phyloP scores from a whole-genome alignment of 2,113 vertebrate genomes.

The Zosterops borbonicus region DNA sequence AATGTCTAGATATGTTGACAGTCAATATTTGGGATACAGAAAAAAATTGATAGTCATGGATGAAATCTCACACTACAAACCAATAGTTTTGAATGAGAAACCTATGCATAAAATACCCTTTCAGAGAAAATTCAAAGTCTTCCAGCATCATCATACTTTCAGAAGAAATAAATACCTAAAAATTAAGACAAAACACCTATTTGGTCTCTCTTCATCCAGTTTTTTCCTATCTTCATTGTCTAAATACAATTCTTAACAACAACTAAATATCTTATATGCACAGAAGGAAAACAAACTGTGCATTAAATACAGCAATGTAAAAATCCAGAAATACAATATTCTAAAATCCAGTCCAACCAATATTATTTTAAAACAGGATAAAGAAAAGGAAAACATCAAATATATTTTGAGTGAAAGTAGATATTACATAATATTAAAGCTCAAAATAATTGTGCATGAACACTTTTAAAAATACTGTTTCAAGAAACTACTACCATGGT shows the following conservation, averaged over 20 bases:
- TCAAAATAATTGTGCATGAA: not conserved
- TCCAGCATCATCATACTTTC: not conserved
- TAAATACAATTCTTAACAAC: not conserved
- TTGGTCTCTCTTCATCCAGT: not conserved
- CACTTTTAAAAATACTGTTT: not conserved
- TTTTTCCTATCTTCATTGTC: not conserved
- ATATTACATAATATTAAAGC: not conserved
- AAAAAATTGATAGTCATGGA: not conserved
- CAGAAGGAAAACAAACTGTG: not conserved
- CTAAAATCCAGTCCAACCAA: not conserved
- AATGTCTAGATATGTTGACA: not conserved
- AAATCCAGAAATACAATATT: not conserved
- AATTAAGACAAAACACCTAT: not conserved
- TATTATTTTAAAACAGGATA: not conserved
- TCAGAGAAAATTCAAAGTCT: not conserved
- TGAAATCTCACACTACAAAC: not conserved
- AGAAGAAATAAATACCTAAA: not conserved
- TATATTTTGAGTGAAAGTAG: not conserved
- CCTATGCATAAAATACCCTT: not conserved
- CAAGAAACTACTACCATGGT: not conserved
- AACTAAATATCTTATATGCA: not conserved
- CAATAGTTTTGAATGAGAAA: not conserved
- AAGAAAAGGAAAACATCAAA: not conserved
- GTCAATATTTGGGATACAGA: not conserved
- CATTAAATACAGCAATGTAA: not conserved